Conservation (phyloP, 2,888 invertebrate species). For the Gnatocerus cornutus region DNA sequence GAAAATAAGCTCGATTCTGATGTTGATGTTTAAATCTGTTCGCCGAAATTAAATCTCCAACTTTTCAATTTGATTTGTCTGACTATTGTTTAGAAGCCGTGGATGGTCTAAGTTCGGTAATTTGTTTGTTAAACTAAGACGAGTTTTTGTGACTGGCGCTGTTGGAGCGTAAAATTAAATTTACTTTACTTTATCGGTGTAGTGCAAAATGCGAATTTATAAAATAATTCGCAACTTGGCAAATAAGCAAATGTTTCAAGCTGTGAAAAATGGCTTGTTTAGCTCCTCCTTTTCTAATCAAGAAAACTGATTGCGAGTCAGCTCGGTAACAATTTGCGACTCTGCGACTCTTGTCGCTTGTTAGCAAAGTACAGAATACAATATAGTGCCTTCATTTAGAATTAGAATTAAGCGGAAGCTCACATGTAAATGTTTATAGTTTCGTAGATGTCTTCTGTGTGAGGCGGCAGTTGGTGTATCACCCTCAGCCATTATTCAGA, state of each 20-base stretch:
- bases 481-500: conserved; percentile 47
- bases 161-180: conserved; percentile 2
- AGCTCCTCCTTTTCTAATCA: background rate
- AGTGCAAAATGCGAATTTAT: background rate
- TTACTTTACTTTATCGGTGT: background rate
- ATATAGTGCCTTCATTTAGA: conserved; percentile 40
- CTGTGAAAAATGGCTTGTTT: conserved; percentile 1
- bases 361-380: conserved; percentile 20
- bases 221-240: background rate
- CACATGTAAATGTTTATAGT: conserved; percentile 45
- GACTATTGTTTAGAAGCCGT: conserved; percentile 15
- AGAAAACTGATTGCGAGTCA: background rate
- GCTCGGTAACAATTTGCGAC: conserved; percentile 23
- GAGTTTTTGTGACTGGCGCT: conserved; percentile 8
- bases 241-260: background rate
- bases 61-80: conserved; percentile 22
- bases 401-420: conserved; percentile 39
- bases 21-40: conserved; percentile 18
- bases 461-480: conserved; percentile 43
- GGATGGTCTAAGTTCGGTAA: conserved; percentile 15
- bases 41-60: conserved; percentile 19
- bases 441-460: conserved; percentile 31
- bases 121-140: conserved; percentile 5
- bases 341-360: conserved; percentile 21
- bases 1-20: conserved; percentile 21